Conservation (phyloP, 2,888 invertebrate genomes). For the Noctua fimbriata region DNA sequence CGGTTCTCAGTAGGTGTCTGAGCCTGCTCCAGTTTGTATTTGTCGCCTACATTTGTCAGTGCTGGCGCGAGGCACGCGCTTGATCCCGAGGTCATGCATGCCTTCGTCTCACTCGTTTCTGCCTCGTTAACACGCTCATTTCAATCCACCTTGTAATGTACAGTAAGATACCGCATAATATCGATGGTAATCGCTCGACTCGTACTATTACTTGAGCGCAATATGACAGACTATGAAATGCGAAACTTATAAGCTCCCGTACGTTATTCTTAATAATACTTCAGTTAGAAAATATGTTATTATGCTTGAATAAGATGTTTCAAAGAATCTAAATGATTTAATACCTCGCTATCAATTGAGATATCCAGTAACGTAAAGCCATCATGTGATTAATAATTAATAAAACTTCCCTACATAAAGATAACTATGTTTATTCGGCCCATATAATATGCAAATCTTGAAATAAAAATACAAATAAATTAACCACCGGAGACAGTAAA, state of each 20-base stretch:
- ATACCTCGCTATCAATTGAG: slow-evolving; percentile 26
- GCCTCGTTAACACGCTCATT: slow-evolving; percentile 81
- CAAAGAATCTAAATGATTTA: slow-evolving; percentile 10
- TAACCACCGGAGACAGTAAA: slow-evolving; percentile 79
- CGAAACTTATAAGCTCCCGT: slow-evolving; percentile 26
- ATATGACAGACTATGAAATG: slow-evolving; percentile 44
- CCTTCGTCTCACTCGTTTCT: slow-evolving; percentile 76
- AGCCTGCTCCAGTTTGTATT: slow-evolving; percentile 70
- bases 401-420: slow-evolving; percentile 29
- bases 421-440: slow-evolving; percentile 62
- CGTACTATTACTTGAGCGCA: slow-evolving; percentile 40
- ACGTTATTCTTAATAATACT: slow-evolving; percentile 7
- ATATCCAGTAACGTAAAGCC: slow-evolving; percentile 22
- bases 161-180: slow-evolving; percentile 70
- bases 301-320: slow-evolving; percentile 22
- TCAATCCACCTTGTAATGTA: slow-evolving; percentile 73
- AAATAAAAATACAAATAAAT: slow-evolving; percentile 78
- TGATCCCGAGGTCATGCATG: slow-evolving; percentile 81
- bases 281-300: neutral
- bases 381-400: slow-evolving; percentile 38
- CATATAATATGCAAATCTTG: slow-evolving; percentile 80
- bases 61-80: slow-evolving; percentile 75
- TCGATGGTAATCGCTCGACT: slow-evolving; percentile 69
- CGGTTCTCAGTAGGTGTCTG: slow-evolving; percentile 52
- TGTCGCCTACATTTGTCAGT: slow-evolving; percentile 79